Evolutionary conservation across 2,888 invertebrate species (phyloP), one percentile per base, ranked within the genome.

Genomic region (Agrochola lychnidis): DNA sequence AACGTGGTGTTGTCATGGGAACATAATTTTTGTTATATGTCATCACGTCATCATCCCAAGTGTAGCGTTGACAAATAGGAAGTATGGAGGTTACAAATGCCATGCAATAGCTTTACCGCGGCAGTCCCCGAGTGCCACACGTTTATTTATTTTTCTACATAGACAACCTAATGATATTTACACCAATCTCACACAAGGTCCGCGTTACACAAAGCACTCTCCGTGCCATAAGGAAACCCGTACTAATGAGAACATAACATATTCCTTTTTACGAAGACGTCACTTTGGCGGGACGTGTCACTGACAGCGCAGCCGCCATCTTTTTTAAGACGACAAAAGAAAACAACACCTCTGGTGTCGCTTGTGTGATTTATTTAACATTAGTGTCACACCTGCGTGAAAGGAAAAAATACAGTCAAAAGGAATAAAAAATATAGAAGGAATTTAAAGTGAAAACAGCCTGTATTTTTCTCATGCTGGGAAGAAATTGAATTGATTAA

Each of bases 171-270:
- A 51, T n/a, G 4, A 57, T 22, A 53, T 62, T 30, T 30, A 22
- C n/a, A 76, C n/a, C 1, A 12, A 59, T 16, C n/a, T 45, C 70
- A 30, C 48, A 40, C 61, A 56, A 45, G 12, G 6, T n/a, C 16
- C 16, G 19, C 4, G 66, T 42, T 25, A 81, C 66, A 73, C 74
- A 62, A 67, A 67, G 56, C n/a, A 36, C 56, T 36, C 30, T 30
- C 16, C 2, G 16, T 51, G 22, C 14, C 16, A 19, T 45, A 59
- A 57, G 19, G 14, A 59, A 66, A n/a, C 56, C 19, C 16, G 10
- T 25, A 4, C 56, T 81, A 81, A 81, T 81, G 81, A 81, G 66
- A n/a, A 48, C 76, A 81, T 81, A 61, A 81, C 30, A 25, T 61
- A 81, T 81, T 81, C 81, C 36, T 66, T 81, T 81, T 57, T 36